phyloP scores from a whole-genome alignment of 1,140 invertebrate species.

The Halesus radiatus region DNA sequence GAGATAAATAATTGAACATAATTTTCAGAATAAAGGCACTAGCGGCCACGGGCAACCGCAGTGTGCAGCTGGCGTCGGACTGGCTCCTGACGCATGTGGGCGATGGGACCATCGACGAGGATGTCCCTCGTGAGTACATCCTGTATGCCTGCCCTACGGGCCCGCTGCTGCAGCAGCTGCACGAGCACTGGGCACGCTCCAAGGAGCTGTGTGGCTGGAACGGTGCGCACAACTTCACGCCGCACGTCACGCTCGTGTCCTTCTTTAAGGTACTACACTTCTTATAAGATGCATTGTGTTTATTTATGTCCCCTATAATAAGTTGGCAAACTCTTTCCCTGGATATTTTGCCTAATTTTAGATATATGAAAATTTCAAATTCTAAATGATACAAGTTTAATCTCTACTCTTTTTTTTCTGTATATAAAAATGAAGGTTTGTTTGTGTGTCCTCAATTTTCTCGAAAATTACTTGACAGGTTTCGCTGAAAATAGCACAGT shows the following conservation, averaged over 20 bases:
- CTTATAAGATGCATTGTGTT: too few species aligned
- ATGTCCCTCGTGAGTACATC: constrained; percentile 84
- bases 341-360: too few species aligned
- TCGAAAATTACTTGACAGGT: too few species aligned
- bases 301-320: too few species aligned
- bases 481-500: too few species aligned
- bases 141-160: constrained; percentile 89
- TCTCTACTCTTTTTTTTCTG: too few species aligned
- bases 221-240: constrained; percentile 89
- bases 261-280: constrained; percentile 82
- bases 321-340: too few species aligned
- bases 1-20: too few species aligned
- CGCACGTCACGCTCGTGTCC: constrained; percentile 90
- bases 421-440: too few species aligned
- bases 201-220: constrained; percentile 84
- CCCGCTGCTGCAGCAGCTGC: constrained; percentile 74
- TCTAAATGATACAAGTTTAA: too few species aligned
- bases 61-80: constrained; percentile 89
- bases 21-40: constrained; percentile 84
- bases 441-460: too few species aligned
- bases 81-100: constrained; percentile 92
- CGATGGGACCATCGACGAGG: constrained; percentile 83
- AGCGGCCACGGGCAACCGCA: constrained; percentile 88
- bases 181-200: constrained; percentile 86
- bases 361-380: too few species aligned